Percentiles rank a stretch among this genome's conserved stretches.
phyloP scores from a whole-genome alignment of 2,113 vertebrate species.

The Oreotragus oreotragus region DNA sequence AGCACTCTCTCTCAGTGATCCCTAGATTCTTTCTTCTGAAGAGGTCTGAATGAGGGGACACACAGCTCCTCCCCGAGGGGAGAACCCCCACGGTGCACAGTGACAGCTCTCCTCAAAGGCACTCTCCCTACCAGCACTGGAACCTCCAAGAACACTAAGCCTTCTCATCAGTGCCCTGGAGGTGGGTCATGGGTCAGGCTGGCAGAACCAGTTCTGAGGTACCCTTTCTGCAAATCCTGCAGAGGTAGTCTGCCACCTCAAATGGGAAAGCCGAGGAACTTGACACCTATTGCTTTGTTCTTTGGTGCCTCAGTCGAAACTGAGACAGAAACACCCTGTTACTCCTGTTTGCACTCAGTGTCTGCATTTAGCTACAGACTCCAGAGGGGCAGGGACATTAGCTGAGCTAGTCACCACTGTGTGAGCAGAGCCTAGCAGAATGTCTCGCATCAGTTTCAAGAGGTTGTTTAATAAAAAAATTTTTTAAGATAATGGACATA shows the following conservation, averaged over 20 bases:
- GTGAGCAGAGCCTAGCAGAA: background rate
- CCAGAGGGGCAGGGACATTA: background rate
- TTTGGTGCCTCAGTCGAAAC: slow-evolving; percentile 60
- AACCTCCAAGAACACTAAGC: background rate
- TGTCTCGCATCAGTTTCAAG: background rate
- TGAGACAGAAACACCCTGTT: slow-evolving; percentile 65
- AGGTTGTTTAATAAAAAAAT: background rate
- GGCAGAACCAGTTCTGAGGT: slow-evolving; percentile 62
- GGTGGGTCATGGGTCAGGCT: background rate
- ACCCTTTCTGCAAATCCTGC: slow-evolving; percentile 15
- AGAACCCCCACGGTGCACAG: background rate
- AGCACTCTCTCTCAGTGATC: background rate
- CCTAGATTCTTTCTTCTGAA: background rate
- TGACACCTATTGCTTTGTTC: slow-evolving; percentile 63
- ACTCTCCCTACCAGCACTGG: background rate
- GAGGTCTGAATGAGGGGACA: background rate
- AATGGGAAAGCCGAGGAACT: slow-evolving; percentile 48
- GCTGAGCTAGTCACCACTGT: background rate
- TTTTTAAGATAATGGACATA: background rate
- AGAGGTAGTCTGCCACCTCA: slow-evolving; percentile 49
- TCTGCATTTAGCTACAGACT: background rate
- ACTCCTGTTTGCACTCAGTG: slow-evolving; percentile 47
- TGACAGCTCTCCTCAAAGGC: background rate
- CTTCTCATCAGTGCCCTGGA: background rate
- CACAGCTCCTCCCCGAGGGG: background rate